Base-by-base conservation (phyloP, 92 coral and sea anemone species). In the Paragorgia papillata region DNA sequence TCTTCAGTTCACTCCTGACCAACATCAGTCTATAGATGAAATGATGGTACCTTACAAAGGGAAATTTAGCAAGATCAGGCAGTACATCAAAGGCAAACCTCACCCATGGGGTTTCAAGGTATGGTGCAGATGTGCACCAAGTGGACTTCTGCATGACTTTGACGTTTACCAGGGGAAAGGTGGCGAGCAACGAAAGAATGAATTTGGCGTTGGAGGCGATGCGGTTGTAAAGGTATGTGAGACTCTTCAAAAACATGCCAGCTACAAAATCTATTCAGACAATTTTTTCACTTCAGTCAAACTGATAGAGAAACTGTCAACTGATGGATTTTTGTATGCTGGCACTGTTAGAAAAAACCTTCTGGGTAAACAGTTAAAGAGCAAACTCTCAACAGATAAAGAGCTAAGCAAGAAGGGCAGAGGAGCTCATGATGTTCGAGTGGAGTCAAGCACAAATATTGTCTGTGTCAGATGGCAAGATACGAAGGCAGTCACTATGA, bases 41-140 rank as follows among this genome's bases (percentile, higher is more conserved):
- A 69, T 69, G 75, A 69, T n/a, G n/a, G n/a, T n/a, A n/a, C n/a
- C n/a, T n/a, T n/a, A n/a, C n/a, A n/a, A n/a, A n/a, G n/a, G n/a
- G 9, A 69, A 69, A 51, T 69, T 69, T 51, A 29, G 76, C 6
- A 46, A 69, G 12, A 69, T 69, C 2, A 22, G 76, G 43, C 76
- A 69, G 48, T 69, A 69, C 13, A 29, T 69, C 15, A 69, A 20
- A 8, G 76, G 76, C 12, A 69, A 69, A 20, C 76, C 76, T 9
- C 76, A 69, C 34, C 76, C 76, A 69, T 51, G 76, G 76, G 76
- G 76, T 12, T 69, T 69, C 48, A 69, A 69, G 19, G 76, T 69
- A 51, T 48, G 76, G 76, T 9, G n/a, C 22, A 69, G 76, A 32
- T 69, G 76, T 29, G 15, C 76, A 3, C n/a, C 20, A 14, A 9